Base-by-base conservation (phyloP, 53 echinoderm and acorn worm genomes). In the Crossaster papposus region DNA sequence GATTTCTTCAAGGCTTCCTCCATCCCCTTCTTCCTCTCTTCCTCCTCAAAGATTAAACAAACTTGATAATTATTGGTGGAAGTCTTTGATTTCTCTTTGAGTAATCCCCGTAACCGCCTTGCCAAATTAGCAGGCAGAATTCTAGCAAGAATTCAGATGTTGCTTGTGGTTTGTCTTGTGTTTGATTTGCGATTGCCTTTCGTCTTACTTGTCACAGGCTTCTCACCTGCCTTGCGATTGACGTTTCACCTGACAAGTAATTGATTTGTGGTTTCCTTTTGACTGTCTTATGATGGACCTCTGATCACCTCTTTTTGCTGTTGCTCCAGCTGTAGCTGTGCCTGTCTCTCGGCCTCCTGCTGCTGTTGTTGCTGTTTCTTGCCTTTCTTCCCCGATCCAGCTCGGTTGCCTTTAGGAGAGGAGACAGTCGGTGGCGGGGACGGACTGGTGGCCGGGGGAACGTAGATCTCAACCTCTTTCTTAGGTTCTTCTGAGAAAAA, bases 321-420 rank as follows among this genome's bases (percentile, higher is more conserved):
- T 63, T 95, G 95, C 65, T 98, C 98, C 28, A 91, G 75, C 74
- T 81, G 92, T 62, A 94, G 93, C 79, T 95, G 95, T 30, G 97
- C 95, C 83, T 86, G 92, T 81, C 81, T 96, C 91, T 97, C 97
- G 0, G 92, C 91, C 75, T 91, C 92, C 54, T 85, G 92, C 65
- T 90, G 95, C 65, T 90, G 94, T 24, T 89, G 96, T 51, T 87
- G 94, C 79, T 91, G 72, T 55, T 94, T 94, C 89, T 94, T 95
- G 6, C 94, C 93, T 75, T 96, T 98, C 92, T 95, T 95, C 4
- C 94, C 98, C 36, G 98, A 98, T 29, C 95, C 95, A 1, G 91
- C 96, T 77, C 96, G 37, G n/a, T 89, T 90, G 26, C 93, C 89
- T 70, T 88, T 93, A 65, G 95, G 93, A 10, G 97, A 93, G 34